Evolutionary conservation across 2,113 vertebrate genomes (phyloP).

Genomic region (Dissostichus mawsoni): DNA sequence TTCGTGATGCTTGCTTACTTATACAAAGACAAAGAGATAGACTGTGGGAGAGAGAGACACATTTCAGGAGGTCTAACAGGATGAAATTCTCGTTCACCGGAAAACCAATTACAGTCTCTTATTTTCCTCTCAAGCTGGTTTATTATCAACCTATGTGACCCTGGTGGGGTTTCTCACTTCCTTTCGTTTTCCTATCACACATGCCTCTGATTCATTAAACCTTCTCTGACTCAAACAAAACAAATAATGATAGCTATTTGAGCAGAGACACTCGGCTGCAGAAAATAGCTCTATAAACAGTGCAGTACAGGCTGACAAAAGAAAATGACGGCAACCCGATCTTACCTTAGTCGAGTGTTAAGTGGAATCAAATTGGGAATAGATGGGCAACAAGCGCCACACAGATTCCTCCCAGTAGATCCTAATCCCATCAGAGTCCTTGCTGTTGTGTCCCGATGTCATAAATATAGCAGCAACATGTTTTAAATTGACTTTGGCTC

Average conservation of each 20-base stretch:
- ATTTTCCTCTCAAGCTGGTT: slow-evolving; percentile 18
- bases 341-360: slow-evolving; percentile 27
- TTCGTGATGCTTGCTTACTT: slow-evolving; percentile 60
- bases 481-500: slow-evolving; percentile 74
- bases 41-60: background rate
- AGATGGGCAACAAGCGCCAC: slow-evolving; percentile 64
- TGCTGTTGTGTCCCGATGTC: slow-evolving; percentile 63
- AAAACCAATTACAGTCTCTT: slow-evolving; percentile 25
- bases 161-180: slow-evolving; percentile 4
- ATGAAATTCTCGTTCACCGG: slow-evolving; percentile 22
- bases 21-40: slow-evolving; percentile 45
- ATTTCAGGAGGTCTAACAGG: slow-evolving; percentile 8
- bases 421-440: slow-evolving; percentile 71
- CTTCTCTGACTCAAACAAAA: background rate
- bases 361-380: slow-evolving; percentile 53
- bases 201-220: slow-evolving; percentile 26
- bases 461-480: slow-evolving; percentile 72
- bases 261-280: slow-evolving; percentile 13
- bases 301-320: slow-evolving; percentile 43
- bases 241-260: slow-evolving; percentile 36
- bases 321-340: slow-evolving; percentile 60
- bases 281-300: slow-evolving; percentile 49
- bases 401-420: slow-evolving; percentile 63
- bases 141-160: background rate
- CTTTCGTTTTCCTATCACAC: slow-evolving; percentile 32